Base-by-base conservation (phyloP, 2,113 vertebrate species). In the Oceanites oceanicus region DNA sequence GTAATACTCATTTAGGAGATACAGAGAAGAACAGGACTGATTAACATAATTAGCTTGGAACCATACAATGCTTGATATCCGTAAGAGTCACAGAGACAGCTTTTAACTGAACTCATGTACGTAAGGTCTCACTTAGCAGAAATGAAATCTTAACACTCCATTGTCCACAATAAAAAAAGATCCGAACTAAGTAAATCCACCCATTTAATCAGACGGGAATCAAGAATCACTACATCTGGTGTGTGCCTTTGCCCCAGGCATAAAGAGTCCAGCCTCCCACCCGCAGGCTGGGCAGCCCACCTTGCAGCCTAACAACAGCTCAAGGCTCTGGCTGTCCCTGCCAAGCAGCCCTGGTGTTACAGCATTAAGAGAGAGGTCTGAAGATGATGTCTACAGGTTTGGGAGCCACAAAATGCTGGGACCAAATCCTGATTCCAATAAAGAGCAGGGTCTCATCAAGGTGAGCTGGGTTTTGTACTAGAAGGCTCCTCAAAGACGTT, bases 261-360 rank as follows among this genome's bases (percentile, higher is more conserved):
- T 3, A 16, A 18, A 13, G 26, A 9, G 36, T n/a, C 26, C 38
- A 67, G 30, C 16, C 73, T 67, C 53, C 61, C 22, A 49, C 59
- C n/a, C 29, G 14, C 92, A 22, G 10, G 15, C 34, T 67, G 53
- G 29, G 76, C 55, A 65, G 71, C 40, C 49, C 29, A 16, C 6
- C 0, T 0, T 1, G 14, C 16, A 55, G 9, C 23, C 58, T 7
- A 14, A 4, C 0, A 22, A 63, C 34, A 32, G 56, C 53, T 50
- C 67, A 22, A 12, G 32, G 73, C 44, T 44, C 58, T 23, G 50
- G 22, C 3, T 32, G 27, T 2, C n/a, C 7, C 44, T 16, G 30
- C 27, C 42, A 27, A 56, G 47, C 22, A 47, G 59, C 59, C 52
- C 63, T 27, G 77, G 9, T 40, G 20, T 15, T 6, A 30, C 21